Base-by-base conservation (phyloP, 2,797 vertebrate species). In the Anguilla pacifica region DNA sequence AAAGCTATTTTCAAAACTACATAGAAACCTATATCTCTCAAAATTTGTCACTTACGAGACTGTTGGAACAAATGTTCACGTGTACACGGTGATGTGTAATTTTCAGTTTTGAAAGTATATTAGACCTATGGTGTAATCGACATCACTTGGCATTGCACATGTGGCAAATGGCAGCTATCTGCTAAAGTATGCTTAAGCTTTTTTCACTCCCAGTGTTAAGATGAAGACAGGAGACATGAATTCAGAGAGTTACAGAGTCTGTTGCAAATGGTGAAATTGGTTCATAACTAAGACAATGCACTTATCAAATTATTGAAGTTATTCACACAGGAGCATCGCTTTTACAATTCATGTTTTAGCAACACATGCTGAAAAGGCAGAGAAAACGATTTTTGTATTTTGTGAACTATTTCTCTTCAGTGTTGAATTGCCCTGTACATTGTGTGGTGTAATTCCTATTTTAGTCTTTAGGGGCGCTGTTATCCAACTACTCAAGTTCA, bases 81-180 rank as follows among this genome's bases (percentile, higher is more conserved):
- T 67, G 61, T 93, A 91, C 91, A 89, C 88, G 89, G 91, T 92
- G 90, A 94, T 94, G 91, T 92, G 89, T 92, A 92, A 92, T 92
- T 35, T 39, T 74, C 92, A 91, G 91, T 89, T 89, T 91, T 90
- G 55, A 55, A 51, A 5, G 61, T 22, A 22, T 25, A 92, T 83
- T 92, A 93, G 92, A 94, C 93, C 92, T 92, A 88, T 89, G 88
- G 86, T 70, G 81, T 86, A 89, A 81, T 74, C 88, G 90, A 88
- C 91, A 88, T 90, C 61, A 89, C 55, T 86, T 85, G 91, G 90
- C 89, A 89, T 84, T 87, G 88, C 93, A 92, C 94, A 94, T 84
- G 90, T 90, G 46, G 6, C 79, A 43, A 93, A 93, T 94, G 90
- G 93, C 92, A 83, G 57, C 15, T 59, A 59, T 13, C 57, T 59